These are phyloP conservation scores for Botia almorhae DNA, from an alignment of 2,797 vertebrate genomes.

Conservation along the genomic window DNA sequence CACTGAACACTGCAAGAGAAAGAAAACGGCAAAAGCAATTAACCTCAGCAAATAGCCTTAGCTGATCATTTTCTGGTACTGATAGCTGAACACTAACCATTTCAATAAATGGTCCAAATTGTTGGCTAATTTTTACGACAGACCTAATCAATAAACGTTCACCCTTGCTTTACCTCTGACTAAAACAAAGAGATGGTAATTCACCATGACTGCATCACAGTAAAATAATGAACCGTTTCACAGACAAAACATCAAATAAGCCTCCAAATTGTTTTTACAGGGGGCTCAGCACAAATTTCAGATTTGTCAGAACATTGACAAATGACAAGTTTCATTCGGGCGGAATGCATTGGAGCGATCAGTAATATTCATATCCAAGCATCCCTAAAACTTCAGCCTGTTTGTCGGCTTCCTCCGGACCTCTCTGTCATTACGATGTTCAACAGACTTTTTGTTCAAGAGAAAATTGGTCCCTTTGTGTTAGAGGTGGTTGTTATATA, in stretches of 20 bases:
- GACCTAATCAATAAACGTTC: no score
- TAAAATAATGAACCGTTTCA: slow-evolving; percentile 18
- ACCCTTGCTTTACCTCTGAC: background rate
- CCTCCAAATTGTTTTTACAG: background rate
- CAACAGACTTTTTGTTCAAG: slow-evolving; percentile 61
- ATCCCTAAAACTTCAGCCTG: slow-evolving; percentile 13
- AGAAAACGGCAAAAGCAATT: no score
- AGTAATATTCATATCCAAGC: background rate
- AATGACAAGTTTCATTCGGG: background rate
- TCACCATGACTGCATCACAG: slow-evolving; percentile 18
- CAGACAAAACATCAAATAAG: slow-evolving; percentile 21
- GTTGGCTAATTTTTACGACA: background rate
- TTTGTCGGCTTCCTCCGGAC: slow-evolving; percentile 55
- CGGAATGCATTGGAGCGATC: slow-evolving; percentile 14
- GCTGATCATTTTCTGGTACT: background rate
- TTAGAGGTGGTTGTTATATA: slow-evolving; percentile 56
- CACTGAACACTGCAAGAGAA: background rate
- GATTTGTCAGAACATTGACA: slow-evolving; percentile 8
- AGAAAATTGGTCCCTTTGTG: slow-evolving; percentile 17
- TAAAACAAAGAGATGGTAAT: slow-evolving; percentile 34
- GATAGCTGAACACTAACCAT: background rate
- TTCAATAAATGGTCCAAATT: background rate
- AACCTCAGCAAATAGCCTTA: background rate
- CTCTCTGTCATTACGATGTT: slow-evolving; percentile 68
- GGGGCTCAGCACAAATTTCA: slow-evolving; percentile 3